phyloP scores from a whole-genome alignment of 2,888 invertebrate genomes.

The Cerastis rubricosa region DNA sequence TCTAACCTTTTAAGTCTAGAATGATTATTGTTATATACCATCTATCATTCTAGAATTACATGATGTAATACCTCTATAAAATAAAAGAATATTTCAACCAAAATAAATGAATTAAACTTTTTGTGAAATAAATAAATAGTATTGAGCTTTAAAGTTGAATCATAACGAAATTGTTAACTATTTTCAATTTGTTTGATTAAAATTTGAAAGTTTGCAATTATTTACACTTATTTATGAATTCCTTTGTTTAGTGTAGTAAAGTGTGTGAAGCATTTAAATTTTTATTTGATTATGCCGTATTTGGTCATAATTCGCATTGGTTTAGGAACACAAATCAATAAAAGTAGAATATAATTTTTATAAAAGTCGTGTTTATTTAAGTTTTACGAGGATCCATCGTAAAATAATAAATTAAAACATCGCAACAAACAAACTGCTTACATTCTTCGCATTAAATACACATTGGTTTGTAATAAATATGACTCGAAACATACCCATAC shows the following conservation, averaged over 20 bases:
- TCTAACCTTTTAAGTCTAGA: neutral
- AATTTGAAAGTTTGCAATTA: no score
- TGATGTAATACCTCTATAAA: neutral
- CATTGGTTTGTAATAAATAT: slow-evolving; percentile 77
- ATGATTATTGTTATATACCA: neutral
- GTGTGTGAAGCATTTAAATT: neutral
- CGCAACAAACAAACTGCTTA: slow-evolving; percentile 68
- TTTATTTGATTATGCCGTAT: neutral
- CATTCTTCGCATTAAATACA: slow-evolving; percentile 68
- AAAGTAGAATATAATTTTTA: slow-evolving; percentile 40
- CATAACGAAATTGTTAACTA: neutral
- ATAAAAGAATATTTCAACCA: neutral
- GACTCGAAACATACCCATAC: slow-evolving; percentile 81
- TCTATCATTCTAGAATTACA: neutral
- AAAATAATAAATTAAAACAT: slow-evolving; percentile 78
- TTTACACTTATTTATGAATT: neutral
- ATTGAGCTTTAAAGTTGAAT: neutral
- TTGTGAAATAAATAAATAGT: no score
- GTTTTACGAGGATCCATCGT: slow-evolving; percentile 81
- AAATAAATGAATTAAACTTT: no score
- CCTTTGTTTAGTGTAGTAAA: neutral
- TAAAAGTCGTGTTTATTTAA: slow-evolving; percentile 70
- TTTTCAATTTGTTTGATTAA: neutral
- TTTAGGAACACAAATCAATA: slow-evolving; percentile 23
- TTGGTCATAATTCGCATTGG: neutral